Conservation (phyloP, 2,888 invertebrate genomes). For the Pemphredon lugubris region DNA sequence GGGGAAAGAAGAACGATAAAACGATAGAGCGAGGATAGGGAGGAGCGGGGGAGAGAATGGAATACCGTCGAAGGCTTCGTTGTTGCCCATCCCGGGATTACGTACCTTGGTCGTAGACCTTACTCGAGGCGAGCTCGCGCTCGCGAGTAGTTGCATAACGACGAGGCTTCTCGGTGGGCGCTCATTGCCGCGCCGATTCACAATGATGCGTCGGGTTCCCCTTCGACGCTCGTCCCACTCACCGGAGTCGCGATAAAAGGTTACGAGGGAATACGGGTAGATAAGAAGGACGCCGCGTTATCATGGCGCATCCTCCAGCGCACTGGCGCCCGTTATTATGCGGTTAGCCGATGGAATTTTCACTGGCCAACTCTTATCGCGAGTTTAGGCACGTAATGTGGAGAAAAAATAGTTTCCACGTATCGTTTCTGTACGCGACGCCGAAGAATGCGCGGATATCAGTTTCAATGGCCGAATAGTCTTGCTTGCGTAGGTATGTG, state of each 20-base stretch:
- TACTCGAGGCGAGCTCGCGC: conserved; percentile 61
- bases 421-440: no score
- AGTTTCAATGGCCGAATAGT: no score
- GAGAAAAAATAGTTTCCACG: no score
- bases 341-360: no score
- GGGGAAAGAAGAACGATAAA: conserved; percentile 14
- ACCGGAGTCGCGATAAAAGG: conserved; percentile 44
- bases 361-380: no score
- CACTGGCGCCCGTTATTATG: no score
- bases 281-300: conserved; percentile 15
- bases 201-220: conserved; percentile 53
- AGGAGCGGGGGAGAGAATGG: conserved; percentile 20
- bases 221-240: conserved; percentile 49
- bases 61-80: conserved; percentile 57
- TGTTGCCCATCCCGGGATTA: conserved; percentile 69
- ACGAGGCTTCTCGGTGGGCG: conserved; percentile 40
- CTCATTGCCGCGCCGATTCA: conserved; percentile 65
- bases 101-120: conserved; percentile 74
- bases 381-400: no score
- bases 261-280: conserved; percentile 28
- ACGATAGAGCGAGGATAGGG: conserved; percentile 7
- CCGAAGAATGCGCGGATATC: no score
- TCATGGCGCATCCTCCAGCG: conserved; percentile 6
- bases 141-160: conserved; percentile 59
- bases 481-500: no score